Base-by-base conservation (phyloP, 2,888 invertebrate genomes). In the Mythimna vitellina region DNA sequence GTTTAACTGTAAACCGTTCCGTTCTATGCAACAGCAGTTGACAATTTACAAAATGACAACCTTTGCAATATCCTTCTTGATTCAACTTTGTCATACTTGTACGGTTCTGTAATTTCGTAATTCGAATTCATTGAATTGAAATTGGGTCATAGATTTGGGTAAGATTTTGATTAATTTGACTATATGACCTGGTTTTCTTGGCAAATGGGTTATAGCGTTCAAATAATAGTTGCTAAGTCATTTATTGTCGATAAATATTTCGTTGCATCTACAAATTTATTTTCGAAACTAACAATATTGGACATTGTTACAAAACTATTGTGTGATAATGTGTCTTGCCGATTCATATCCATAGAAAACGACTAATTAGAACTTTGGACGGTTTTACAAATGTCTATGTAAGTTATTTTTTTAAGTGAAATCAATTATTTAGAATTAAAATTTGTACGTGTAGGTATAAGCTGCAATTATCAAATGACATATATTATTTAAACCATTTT, bases 11-110 rank as follows among this genome's bases (percentile, higher is more conserved):
- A 38, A 60, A 4, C 78, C 76, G 84, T 87, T 83, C 67, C 83
- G 81, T 81, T 83, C 69, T 65, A 71, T 71, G 80, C 58, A 80
- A 79, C 38, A 46, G 22, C 32, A 32, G 46, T 73, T 68, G 68
- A 46, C 80, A 77, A 80, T 85, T 70, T 66, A 60, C 29, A 38
- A 63, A 68, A 80, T 81, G 49, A 32, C 70, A 62, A 53, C 69
- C 25, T 65, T 67, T 61, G 84, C 76, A 85, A 85, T 86, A 83
- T 85, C 82, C 86, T 78, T 51, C 58, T 70, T 65, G 25, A 29
- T 64, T 72, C 10, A 12, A 61, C 25, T 72, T 79, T 65, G 68
- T 62, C 54, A 56, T 54, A 54, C 60, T 70, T 76, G 42, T 14
- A 54, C 29, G 58, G 51, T 49, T 62, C n/a, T 20, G 29, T 49